Evolutionary conservation across 1,140 invertebrate species (phyloP).

Genomic region (Batillaria attramentaria): DNA sequence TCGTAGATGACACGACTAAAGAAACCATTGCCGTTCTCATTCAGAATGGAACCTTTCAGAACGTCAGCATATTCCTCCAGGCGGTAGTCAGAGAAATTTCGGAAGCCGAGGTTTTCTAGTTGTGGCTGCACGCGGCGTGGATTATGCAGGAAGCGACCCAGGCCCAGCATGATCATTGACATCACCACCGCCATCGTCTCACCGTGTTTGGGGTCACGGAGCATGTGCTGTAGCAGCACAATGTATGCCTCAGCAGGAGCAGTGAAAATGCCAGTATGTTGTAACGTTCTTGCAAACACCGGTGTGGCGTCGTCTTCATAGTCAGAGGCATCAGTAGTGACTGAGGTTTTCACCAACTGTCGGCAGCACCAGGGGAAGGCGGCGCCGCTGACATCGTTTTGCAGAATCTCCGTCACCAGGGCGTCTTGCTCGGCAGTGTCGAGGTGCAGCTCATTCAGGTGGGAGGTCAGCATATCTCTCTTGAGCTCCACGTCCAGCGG

Average conservation of each 20-base stretch:
- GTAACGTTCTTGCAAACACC: no score
- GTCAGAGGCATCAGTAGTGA: no score
- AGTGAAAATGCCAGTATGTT: not conserved
- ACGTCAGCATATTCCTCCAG: not conserved
- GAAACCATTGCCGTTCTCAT: not conserved
- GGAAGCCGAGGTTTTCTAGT: not conserved
- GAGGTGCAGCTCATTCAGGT: no score
- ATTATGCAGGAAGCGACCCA: not conserved
- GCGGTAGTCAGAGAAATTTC: not conserved
- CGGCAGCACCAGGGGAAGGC: no score
- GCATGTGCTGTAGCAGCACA: not conserved
- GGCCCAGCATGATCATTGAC: slow-evolving; percentile 10
- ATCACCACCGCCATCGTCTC: not conserved
- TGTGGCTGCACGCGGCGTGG: not conserved
- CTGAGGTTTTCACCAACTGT: no score
- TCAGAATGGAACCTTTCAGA: slow-evolving; percentile 3
- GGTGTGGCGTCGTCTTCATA: no score
- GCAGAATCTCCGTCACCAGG: no score
- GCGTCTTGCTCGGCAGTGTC: no score
- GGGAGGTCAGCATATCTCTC: no score
- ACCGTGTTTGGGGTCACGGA: not conserved
- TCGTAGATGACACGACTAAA: not conserved
- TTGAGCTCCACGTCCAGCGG: no score
- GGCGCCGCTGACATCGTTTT: no score
- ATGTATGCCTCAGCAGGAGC: not conserved